These are phyloP conservation scores for Chionodraco myersi DNA, from an alignment of 2,113 vertebrate species.

Conservation along the genomic window DNA sequence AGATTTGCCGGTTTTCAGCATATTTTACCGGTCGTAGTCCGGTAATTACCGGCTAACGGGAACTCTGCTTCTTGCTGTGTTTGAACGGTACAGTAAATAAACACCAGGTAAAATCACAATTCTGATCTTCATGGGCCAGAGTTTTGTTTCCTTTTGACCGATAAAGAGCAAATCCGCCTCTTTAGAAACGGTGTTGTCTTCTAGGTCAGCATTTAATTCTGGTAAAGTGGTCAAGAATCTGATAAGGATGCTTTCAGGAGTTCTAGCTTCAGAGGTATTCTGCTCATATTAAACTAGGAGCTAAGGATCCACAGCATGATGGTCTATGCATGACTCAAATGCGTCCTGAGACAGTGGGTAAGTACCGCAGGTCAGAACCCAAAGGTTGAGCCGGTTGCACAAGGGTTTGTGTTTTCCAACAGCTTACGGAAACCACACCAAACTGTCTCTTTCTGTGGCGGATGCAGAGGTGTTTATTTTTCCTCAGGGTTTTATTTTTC, in stretches of 20 bases:
- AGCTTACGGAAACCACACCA: conserved; percentile 7
- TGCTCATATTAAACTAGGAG: not conserved
- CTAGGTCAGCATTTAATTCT: too few relatives aligned
- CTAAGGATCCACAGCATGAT: not conserved
- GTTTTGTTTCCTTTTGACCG: not conserved
- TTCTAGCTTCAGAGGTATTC: not conserved
- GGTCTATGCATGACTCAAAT: not conserved
- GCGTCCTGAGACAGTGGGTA: not conserved
- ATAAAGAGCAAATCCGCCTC: not conserved
- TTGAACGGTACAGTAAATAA: not conserved
- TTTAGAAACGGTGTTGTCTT: not conserved
- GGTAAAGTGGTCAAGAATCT: too few relatives aligned
- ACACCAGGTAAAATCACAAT: not conserved
- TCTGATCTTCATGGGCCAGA: not conserved
- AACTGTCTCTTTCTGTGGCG: conserved; percentile 17
- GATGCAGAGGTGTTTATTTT: conserved; percentile 23
- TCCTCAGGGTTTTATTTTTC: conserved; percentile 31
- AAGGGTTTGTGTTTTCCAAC: not conserved
- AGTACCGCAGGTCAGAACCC: not conserved
- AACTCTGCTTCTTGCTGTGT: not conserved
- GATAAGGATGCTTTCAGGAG: not conserved
- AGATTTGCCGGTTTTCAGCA: too few relatives aligned
- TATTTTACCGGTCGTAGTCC: too few relatives aligned
- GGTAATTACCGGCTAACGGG: too few relatives aligned
- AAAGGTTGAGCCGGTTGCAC: not conserved